Conservation (phyloP, 2,797 vertebrate genomes). For the Macrochelys suwanniensis region DNA sequence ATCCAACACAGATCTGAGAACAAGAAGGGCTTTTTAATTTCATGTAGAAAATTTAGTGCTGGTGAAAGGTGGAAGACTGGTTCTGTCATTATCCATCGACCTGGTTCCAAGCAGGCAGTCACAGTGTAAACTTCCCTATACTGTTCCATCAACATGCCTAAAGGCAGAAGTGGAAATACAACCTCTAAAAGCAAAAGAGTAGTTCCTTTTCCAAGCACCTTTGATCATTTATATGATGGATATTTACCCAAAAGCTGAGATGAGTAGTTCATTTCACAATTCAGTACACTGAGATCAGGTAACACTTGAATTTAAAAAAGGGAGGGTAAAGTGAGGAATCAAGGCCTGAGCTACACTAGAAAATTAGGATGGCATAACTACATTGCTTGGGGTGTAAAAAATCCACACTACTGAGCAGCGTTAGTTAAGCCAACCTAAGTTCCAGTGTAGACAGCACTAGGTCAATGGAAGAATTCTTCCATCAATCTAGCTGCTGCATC, state of each 20-base stretch:
- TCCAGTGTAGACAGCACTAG: neutral
- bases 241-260: neutral
- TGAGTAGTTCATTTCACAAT: neutral
- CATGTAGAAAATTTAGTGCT: neutral
- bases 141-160: rapidly evolving
- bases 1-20: neutral
- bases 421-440: neutral
- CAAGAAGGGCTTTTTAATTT: neutral
- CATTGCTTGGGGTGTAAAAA: neutral
- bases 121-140: rapidly evolving
- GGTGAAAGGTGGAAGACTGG: neutral
- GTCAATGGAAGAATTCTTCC: neutral
- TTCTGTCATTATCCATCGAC: neutral
- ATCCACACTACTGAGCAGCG: neutral
- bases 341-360: neutral
- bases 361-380: too few relatives aligned
- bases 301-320: neutral
- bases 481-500: neutral
- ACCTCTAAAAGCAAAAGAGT: neutral
- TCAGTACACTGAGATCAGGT: neutral
- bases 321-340: neutral
- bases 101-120: rapidly evolving
- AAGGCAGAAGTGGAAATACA: rapidly evolving
- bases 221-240: rapidly evolving
- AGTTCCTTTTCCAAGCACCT: neutral